Evolutionary conservation across 2,888 invertebrate species (phyloP).

Genomic region (Drosophila recens): DNA sequence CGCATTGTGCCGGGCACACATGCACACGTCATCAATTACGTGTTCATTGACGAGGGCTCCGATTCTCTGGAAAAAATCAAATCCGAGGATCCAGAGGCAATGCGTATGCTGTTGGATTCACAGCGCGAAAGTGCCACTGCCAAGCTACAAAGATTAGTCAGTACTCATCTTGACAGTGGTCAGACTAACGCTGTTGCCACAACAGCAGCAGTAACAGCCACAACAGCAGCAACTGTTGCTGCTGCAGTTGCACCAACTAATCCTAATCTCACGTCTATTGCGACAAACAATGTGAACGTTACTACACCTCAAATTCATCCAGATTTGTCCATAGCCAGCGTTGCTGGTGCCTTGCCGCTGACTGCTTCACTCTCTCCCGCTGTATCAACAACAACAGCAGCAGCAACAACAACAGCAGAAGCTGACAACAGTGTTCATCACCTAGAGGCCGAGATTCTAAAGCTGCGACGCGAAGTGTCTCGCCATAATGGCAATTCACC

Average conservation of each 20-base stretch:
- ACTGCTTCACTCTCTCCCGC: neutral
- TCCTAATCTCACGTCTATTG: neutral
- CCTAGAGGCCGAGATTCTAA: constrained; percentile 76
- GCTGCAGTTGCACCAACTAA: neutral
- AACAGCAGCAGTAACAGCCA: neutral
- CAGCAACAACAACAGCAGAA: neutral
- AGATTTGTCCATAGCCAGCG: constrained; percentile 64
- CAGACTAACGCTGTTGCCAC: neutral
- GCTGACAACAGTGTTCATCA: constrained; percentile 51
- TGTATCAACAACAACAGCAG: constrained; percentile 1
- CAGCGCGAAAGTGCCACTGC: constrained; percentile 82
- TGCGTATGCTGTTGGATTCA: constrained; percentile 80
- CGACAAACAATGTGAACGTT: constrained; percentile 16
- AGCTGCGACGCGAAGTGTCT: constrained; percentile 77
- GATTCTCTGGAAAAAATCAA: constrained; percentile 82
- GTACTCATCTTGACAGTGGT: constrained; percentile 59
- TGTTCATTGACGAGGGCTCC: constrained; percentile 82
- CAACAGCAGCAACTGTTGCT: neutral
- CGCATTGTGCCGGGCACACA: constrained; percentile 84
- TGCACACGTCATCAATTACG: constrained; percentile 84
- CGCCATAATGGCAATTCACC: constrained; percentile 55
- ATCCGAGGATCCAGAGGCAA: constrained; percentile 79
- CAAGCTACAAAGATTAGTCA: constrained; percentile 80
- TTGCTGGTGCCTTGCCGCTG: constrained; percentile 50
- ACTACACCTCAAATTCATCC: constrained; percentile 68